These are phyloP conservation scores for Nomada flava DNA, from an alignment of 2,888 invertebrate genomes.

Conservation along the genomic window DNA sequence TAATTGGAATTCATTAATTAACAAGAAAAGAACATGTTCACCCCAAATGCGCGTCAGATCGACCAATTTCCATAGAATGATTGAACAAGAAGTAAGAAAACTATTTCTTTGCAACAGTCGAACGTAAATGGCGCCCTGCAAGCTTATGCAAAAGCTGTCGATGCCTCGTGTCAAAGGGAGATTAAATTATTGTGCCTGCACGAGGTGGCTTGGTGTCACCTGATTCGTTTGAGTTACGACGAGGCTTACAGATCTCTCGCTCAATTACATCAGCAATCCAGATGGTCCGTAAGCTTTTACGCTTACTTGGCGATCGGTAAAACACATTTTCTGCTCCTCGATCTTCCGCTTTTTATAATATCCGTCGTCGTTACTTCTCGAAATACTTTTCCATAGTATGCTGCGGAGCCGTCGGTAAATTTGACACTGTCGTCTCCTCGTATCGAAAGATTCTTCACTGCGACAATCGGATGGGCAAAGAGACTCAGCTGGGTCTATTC, in stretches of 20 bases:
- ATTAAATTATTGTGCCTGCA: slow-evolving; percentile 87
- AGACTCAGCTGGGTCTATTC: slow-evolving; percentile 81
- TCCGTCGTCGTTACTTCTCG: neutral
- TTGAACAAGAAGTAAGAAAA: too few relatives aligned
- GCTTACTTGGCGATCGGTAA: slow-evolving; percentile 86
- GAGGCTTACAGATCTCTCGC: slow-evolving; percentile 85
- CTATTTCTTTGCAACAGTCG: slow-evolving; percentile 83
- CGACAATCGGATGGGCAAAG: slow-evolving; percentile 73
- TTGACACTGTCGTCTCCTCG: slow-evolving; percentile 80
- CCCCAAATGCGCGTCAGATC: too few relatives aligned
- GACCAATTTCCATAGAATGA: too few relatives aligned
- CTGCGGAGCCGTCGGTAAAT: slow-evolving; percentile 84
- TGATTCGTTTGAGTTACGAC: slow-evolving; percentile 87
- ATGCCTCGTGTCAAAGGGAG: slow-evolving; percentile 87
- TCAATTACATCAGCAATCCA: slow-evolving; percentile 86
- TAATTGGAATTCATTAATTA: too few relatives aligned
- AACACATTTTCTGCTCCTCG: neutral
- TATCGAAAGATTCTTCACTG: slow-evolving; percentile 82
- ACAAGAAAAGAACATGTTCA: too few relatives aligned
- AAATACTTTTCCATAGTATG: slow-evolving; percentile 81
- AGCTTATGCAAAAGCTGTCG: slow-evolving; percentile 86
- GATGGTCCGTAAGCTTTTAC: slow-evolving; percentile 89
- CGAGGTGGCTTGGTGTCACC: slow-evolving; percentile 89
- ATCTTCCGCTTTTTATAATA: neutral
- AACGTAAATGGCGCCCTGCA: slow-evolving; percentile 86